phyloP scores from a whole-genome alignment of 2,888 invertebrate species.

The Hypsopygia costalis region DNA sequence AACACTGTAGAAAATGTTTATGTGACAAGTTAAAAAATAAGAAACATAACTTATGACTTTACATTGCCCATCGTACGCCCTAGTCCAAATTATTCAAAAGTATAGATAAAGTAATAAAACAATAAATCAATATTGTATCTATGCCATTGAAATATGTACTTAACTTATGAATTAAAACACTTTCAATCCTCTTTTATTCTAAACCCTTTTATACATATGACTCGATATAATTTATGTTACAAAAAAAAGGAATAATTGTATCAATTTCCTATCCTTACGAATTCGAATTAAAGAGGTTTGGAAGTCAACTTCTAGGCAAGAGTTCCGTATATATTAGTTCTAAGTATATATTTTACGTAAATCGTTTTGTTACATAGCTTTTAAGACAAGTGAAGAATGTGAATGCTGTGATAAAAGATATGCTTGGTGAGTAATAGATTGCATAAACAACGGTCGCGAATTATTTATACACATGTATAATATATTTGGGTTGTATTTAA shows the following conservation, averaged over 20 bases:
- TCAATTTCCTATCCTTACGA: not conserved
- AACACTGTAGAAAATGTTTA: not conserved
- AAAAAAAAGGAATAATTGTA: not conserved
- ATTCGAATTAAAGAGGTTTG: slow-evolving; percentile 27
- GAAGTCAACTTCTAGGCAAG: slow-evolving; percentile 21
- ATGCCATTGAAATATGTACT: slow-evolving; percentile 7
- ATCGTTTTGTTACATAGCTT: slow-evolving; percentile 52
- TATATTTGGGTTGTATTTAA: slow-evolving; percentile 8
- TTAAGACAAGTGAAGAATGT: slow-evolving; percentile 50
- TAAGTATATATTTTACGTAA: slow-evolving; percentile 40
- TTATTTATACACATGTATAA: slow-evolving; percentile 18
- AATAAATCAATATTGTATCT: slow-evolving; percentile 9
- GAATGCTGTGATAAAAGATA: slow-evolving; percentile 71
- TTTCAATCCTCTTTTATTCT: slow-evolving; percentile 26
- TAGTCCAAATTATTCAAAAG: slow-evolving; percentile 8
- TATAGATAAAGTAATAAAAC: slow-evolving; percentile 8
- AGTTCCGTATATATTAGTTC: slow-evolving; percentile 42
- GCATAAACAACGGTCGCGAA: slow-evolving; percentile 33
- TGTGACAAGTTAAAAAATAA: not conserved
- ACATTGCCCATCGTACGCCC: slow-evolving; percentile 3
- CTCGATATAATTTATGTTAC: not conserved
- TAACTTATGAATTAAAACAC: slow-evolving; percentile 1
- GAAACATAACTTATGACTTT: not conserved
- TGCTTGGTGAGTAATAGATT: slow-evolving; percentile 43
- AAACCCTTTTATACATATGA: too few relatives aligned